A percentile compares a stretch with the other conserved stretches of the same genome.
Evolutionary conservation across 2,113 vertebrate genomes (phyloP).

Genomic region (Sylvietta virens): DNA sequence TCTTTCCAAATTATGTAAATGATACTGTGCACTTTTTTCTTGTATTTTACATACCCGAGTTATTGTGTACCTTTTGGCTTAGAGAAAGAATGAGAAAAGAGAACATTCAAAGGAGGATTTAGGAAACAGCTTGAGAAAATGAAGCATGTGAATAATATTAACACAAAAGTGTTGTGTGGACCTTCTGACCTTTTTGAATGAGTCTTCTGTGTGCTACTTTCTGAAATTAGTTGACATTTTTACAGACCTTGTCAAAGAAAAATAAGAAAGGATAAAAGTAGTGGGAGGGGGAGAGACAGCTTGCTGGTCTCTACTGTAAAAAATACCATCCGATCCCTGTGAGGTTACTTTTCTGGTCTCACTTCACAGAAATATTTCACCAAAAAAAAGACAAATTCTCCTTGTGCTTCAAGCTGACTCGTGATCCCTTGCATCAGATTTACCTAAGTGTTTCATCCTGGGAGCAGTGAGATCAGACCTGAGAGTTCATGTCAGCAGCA

Average conservation of each 20-base stretch:
- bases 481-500: not conserved
- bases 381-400: slow-evolving; percentile 46
- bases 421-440: slow-evolving; percentile 39
- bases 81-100: not conserved
- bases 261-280: slow-evolving; percentile 57
- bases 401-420: slow-evolving; percentile 25
- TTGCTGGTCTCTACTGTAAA: slow-evolving; percentile 27
- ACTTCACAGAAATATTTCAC: slow-evolving; percentile 63
- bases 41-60: not conserved
- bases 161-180: not conserved
- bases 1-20: not conserved
- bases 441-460: slow-evolving; percentile 56
- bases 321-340: not conserved
- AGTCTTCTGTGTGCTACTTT: not conserved
- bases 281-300: slow-evolving; percentile 6
- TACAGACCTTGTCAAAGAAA: slow-evolving; percentile 51
- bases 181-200: slow-evolving; percentile 24
- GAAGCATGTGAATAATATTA: slow-evolving; percentile 30
- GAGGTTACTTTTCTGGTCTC: slow-evolving; percentile 9
- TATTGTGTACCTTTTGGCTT: not conserved
- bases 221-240: slow-evolving; percentile 12
- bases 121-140: slow-evolving; percentile 17
- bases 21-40: not conserved
- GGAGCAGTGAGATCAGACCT: slow-evolving; percentile 38
- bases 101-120: slow-evolving; percentile 21